Percentiles rank a stretch among this genome's conserved stretches.
Evolutionary conservation across 1,140 invertebrate genomes (phyloP).

Genomic region (Zelostemma sp.): DNA sequence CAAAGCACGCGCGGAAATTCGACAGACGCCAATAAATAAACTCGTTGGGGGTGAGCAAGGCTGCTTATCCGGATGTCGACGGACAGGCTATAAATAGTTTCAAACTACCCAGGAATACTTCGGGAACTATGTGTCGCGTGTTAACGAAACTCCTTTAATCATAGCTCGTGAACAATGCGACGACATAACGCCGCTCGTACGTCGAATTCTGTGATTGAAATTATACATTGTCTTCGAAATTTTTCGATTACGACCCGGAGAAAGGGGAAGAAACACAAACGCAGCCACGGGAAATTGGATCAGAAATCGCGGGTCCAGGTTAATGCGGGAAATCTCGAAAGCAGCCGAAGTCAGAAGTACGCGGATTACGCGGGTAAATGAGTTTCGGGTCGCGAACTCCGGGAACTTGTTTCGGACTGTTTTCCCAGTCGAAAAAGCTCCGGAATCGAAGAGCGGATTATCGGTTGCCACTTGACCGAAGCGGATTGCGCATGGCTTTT

Average conservation of each 20-base stretch:
- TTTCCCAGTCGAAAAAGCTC: background rate
- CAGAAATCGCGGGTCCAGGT: background rate
- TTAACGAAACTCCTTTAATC: slow-evolving; percentile 39
- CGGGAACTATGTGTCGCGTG: slow-evolving; percentile 52
- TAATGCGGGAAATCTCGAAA: background rate
- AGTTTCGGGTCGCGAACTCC: background rate
- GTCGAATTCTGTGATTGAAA: background rate
- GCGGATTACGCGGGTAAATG: background rate
- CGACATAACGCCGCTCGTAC: background rate
- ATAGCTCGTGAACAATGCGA: slow-evolving; percentile 13
- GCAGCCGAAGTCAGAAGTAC: background rate
- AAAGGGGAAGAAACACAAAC: background rate
- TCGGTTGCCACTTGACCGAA: background rate
- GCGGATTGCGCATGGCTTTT: no score
- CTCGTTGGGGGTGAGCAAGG: slow-evolving; percentile 17
- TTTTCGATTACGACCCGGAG: background rate
- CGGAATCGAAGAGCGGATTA: background rate
- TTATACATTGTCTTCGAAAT: background rate
- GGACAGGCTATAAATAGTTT: slow-evolving; percentile 53
- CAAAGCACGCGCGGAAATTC: slow-evolving; percentile 7
- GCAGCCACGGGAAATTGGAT: background rate
- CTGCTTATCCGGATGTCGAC: slow-evolving; percentile 38
- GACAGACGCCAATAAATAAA: slow-evolving; percentile 22
- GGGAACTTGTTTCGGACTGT: background rate
- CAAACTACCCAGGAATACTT: slow-evolving; percentile 53